phyloP scores from a whole-genome alignment of 2,113 vertebrate genomes.

The Machaerirhynchus nigripectus region DNA sequence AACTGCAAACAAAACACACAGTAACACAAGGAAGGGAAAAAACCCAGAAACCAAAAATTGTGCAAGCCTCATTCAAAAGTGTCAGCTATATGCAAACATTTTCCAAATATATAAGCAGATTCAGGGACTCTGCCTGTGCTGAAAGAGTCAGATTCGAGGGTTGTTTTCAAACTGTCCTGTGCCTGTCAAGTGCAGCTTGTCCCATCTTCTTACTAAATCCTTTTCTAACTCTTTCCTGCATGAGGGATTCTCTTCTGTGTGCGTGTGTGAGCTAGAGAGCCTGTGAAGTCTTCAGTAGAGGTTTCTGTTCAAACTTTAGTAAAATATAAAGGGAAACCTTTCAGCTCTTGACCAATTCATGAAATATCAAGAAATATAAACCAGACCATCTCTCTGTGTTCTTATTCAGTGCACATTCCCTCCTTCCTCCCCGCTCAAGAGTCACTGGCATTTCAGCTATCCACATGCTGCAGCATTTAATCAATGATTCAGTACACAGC shows the following conservation, averaged over 20 bases:
- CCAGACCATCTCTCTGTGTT: constrained; percentile 3
- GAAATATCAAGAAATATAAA: neutral
- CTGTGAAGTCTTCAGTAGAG: neutral
- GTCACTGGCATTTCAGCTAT: constrained; percentile 60
- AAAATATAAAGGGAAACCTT: constrained; percentile 12
- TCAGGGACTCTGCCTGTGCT: neutral
- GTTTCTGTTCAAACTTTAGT: neutral
- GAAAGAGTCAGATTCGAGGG: neutral
- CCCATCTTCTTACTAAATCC: neutral
- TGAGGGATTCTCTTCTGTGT: neutral
- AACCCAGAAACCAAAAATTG: neutral
- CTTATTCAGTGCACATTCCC: constrained; percentile 39
- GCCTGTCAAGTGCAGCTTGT: neutral
- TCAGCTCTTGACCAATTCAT: neutral
- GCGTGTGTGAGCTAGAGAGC: neutral
- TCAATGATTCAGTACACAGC: constrained; percentile 75
- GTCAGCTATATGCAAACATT: neutral
- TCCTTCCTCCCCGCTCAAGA: constrained; percentile 27
- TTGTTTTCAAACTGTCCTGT: neutral
- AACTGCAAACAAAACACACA: neutral
- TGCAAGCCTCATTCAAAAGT: neutral
- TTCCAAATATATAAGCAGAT: neutral
- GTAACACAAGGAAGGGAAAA: neutral
- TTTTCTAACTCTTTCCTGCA: neutral
- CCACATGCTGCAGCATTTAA: constrained; percentile 74